Conservation (phyloP, 2,113 vertebrate species). For the Vulpes ferrilata region DNA sequence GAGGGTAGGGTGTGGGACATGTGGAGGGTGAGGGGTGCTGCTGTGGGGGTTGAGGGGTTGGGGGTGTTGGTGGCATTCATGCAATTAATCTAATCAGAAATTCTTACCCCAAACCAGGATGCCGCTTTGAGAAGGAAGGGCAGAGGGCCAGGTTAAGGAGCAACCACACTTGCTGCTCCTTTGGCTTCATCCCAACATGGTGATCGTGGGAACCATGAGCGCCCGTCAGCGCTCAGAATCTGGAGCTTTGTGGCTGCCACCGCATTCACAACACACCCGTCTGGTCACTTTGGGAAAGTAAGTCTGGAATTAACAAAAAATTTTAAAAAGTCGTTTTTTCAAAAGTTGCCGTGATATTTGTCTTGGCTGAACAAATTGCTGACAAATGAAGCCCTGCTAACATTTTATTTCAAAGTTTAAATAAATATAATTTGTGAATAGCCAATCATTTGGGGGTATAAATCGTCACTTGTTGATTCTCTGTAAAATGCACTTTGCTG, state of each 20-base stretch:
- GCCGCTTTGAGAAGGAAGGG: not conserved
- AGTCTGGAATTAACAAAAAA: not conserved
- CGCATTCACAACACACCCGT: accelerated
- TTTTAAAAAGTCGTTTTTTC: not conserved
- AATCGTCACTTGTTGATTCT: not conserved
- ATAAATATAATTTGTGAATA: not conserved
- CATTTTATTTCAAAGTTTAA: not conserved
- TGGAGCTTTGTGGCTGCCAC: accelerated
- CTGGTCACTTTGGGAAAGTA: not conserved
- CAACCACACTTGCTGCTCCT: accelerated
- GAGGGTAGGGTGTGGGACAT: too few species aligned
- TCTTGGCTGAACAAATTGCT: not conserved
- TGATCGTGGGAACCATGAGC: accelerated
- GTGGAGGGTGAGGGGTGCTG: too few species aligned
- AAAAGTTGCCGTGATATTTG: not conserved
- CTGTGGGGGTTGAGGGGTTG: too few species aligned
- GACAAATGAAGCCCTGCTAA: not conserved
- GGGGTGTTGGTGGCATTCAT: accelerated
- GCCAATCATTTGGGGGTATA: too few species aligned
- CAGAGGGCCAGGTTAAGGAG: accelerated
- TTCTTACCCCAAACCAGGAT: not conserved
- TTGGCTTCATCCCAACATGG: too few species aligned
- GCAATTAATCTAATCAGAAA: too few species aligned
- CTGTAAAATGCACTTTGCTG: not conserved
- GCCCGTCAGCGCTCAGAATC: accelerated